phyloP scores from a whole-genome alignment of 2,888 invertebrate species.

The Bimastos eiseni region DNA sequence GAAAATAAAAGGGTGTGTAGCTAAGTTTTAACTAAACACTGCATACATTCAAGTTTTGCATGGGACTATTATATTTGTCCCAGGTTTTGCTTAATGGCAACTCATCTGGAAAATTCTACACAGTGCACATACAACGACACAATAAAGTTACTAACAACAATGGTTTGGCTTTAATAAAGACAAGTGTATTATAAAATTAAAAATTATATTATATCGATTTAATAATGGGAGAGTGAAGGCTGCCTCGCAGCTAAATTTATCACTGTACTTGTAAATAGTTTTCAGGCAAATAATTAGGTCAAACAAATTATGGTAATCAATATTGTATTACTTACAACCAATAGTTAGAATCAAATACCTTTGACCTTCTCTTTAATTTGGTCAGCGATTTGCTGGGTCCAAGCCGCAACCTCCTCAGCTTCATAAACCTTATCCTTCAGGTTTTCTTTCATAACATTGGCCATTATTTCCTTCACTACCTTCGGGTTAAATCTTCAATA shows the following conservation, averaged over 20 bases:
- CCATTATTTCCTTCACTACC: constrained; percentile 9
- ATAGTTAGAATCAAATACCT: not conserved
- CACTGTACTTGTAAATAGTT: not conserved
- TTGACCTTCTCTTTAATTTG: constrained; percentile 17
- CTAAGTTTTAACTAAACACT: not conserved
- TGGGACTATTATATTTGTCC: too few species aligned
- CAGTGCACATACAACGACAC: not conserved
- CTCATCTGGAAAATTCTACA: not conserved
- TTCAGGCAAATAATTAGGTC: not conserved
- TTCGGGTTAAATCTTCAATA: not conserved
- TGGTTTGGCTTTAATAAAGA: too few species aligned
- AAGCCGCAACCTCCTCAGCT: not conserved
- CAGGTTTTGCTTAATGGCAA: not conserved
- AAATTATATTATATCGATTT: not conserved
- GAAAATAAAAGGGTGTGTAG: not conserved
- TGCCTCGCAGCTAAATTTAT: not conserved
- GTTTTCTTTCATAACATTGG: not conserved
- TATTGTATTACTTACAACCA: not conserved
- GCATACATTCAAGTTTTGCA: too few species aligned
- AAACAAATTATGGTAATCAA: not conserved
- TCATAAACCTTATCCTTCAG: constrained; percentile 1
- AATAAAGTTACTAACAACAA: not conserved
- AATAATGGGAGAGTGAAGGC: not conserved
- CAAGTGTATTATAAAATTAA: too few species aligned
- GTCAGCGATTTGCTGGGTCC: constrained; percentile 1